Evolutionary conservation across 2,113 vertebrate species (phyloP).

Genomic region (Parotia lawesii): DNA sequence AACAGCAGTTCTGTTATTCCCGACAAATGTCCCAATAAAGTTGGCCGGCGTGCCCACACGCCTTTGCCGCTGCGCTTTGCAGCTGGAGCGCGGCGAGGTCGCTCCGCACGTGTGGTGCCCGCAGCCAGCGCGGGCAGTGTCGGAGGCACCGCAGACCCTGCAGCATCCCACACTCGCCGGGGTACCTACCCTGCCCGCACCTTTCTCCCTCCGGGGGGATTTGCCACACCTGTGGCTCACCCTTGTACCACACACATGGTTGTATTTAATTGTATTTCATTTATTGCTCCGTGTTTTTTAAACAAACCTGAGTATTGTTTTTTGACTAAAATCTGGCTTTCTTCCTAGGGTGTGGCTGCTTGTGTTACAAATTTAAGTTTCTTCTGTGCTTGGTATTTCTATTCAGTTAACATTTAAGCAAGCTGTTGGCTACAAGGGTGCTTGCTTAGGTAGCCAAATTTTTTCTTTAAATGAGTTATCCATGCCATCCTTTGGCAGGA

Average conservation of each 20-base stretch:
- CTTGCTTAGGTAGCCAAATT: background rate
- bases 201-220: accelerated
- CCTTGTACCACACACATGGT: accelerated
- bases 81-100: accelerated
- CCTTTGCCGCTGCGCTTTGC: accelerated
- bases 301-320: background rate
- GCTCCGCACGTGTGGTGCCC: accelerated
- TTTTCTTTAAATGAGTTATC: background rate
- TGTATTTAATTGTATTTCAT: background rate
- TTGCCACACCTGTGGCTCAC: accelerated
- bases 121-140: accelerated
- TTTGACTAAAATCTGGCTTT: background rate
- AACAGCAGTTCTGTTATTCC: background rate
- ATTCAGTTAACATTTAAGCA: background rate
- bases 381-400: background rate
- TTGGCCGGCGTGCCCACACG: accelerated
- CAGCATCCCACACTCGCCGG: accelerated
- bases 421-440: background rate
- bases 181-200: accelerated
- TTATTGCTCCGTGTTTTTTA: background rate
- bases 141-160: accelerated
- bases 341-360: background rate
- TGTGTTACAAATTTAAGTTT: background rate
- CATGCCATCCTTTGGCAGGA: accelerated
- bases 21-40: accelerated